phyloP scores from a whole-genome alignment of 2,797 vertebrate species.

The Neomorphus geoffroyi region DNA sequence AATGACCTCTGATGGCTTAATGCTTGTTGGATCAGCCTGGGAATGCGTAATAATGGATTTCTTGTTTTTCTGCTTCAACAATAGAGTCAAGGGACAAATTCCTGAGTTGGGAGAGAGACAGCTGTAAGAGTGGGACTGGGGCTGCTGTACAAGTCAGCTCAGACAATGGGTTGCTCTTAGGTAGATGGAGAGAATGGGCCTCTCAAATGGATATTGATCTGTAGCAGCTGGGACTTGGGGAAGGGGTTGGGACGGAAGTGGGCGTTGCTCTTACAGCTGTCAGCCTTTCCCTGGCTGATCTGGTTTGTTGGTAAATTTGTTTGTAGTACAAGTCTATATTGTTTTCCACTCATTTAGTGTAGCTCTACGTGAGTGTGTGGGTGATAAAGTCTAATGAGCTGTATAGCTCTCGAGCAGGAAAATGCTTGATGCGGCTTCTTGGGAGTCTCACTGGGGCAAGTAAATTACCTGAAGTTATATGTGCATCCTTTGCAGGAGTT shows the following conservation, averaged over 20 bases:
- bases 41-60: constrained; percentile 10
- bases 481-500: not conserved
- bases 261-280: not conserved
- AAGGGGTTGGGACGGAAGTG: not conserved
- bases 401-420: not conserved
- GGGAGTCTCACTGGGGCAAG: not conserved
- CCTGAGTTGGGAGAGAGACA: not conserved
- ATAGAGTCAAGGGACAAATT: constrained; percentile 34
- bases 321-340: not conserved
- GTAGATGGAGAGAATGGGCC: not conserved
- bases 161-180: constrained; percentile 52
- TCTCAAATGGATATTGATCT: constrained; percentile 50
- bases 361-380: not conserved
- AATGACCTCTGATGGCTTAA: not conserved
- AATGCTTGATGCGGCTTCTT: not conserved
- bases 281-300: not conserved
- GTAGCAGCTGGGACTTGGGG: constrained; percentile 32
- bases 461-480: not conserved
- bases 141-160: not conserved
- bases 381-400: not conserved
- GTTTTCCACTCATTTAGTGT: not conserved
- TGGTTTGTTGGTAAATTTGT: not conserved
- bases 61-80: constrained; percentile 24
- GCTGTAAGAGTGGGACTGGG: constrained; percentile 10
- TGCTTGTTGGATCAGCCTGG: constrained; percentile 11